Base-by-base conservation (phyloP, 2,113 vertebrate species). In the Equus quagga region DNA sequence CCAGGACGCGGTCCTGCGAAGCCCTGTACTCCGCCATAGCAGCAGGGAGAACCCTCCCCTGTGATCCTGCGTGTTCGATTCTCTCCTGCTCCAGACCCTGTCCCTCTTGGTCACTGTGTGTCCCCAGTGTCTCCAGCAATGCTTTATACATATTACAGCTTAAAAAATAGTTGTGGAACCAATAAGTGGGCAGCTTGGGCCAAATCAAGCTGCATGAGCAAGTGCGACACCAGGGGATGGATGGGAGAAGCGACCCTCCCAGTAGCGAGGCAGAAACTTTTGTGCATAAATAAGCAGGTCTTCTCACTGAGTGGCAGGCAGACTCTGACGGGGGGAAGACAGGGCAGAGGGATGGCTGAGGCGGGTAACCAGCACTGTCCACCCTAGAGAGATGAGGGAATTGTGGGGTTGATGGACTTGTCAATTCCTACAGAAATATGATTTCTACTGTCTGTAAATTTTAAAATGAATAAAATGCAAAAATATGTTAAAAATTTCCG, bases 1-100 rank as follows among this genome's bases (percentile, higher is more conserved):
- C 28, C 7, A 65, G 81, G 60, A 33, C n/a, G 24, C 11, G 56
- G 26, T 81, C 36, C 36, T 44, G 56, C 17, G 79, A 81, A 9
- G 23, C 28, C 54, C 54, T 11, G 13, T 17, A 67, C n/a, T 14
- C n/a, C 14, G n/a, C 54, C 23, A 1, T 3, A 28, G 56, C 18
- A 81, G 23, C 24, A 28, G 1, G 0, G 3, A 24, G 54, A 81
- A 14, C 1, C 56, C 9, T 8, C 23, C 26, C 6, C 26, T 23
- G 0, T 26, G 24, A 11, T 8, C 56, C 44, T 62, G n/a, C 56
- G 8, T 62, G 36, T 62, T 44, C 41, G 36, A 31, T 18, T 82
- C 56, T 4, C n/a, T 19, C 17, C 17, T 2, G n/a, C 36, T 36
- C 36, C 18, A 41, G 79, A 15, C 56, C 24, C 79, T 19, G 26